These are phyloP conservation scores for Empidonax traillii DNA, from an alignment of 2,113 vertebrate genomes.

Conservation along the genomic window DNA sequence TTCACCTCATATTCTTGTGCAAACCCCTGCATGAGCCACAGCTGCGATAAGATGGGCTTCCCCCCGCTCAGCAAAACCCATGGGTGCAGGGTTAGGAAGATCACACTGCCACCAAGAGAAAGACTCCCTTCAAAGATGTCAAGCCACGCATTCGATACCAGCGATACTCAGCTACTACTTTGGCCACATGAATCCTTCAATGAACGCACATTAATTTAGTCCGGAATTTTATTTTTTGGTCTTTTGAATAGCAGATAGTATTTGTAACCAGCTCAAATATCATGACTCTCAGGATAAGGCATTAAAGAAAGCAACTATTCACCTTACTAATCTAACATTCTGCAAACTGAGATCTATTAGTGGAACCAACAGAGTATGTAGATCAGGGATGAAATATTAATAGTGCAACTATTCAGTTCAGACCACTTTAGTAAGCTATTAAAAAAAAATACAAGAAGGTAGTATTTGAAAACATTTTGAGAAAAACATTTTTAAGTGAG, in stretches of 20 bases:
- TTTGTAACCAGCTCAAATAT: neutral
- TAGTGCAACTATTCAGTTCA: neutral
- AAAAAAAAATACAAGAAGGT: neutral
- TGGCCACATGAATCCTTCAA: neutral
- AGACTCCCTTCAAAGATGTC: neutral
- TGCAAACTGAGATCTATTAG: neutral
- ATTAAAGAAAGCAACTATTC: neutral
- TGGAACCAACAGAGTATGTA: neutral
- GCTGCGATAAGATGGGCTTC: fast-evolving
- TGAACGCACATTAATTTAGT: neutral
- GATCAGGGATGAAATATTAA: neutral
- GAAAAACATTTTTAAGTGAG: neutral
- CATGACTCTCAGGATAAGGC: neutral
- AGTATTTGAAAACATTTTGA: neutral
- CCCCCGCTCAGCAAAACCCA: fast-evolving
- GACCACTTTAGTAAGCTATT: neutral
- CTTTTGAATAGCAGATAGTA: neutral
- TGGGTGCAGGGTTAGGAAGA: neutral
- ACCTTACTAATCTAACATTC: neutral
- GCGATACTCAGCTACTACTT: neutral
- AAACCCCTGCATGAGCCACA: fast-evolving
- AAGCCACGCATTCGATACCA: fast-evolving
- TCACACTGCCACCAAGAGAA: fast-evolving
- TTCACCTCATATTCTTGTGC: neutral
- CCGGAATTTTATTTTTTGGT: neutral